Base-by-base conservation (phyloP, 1,140 invertebrate species). In the Prorops nasuta region DNA sequence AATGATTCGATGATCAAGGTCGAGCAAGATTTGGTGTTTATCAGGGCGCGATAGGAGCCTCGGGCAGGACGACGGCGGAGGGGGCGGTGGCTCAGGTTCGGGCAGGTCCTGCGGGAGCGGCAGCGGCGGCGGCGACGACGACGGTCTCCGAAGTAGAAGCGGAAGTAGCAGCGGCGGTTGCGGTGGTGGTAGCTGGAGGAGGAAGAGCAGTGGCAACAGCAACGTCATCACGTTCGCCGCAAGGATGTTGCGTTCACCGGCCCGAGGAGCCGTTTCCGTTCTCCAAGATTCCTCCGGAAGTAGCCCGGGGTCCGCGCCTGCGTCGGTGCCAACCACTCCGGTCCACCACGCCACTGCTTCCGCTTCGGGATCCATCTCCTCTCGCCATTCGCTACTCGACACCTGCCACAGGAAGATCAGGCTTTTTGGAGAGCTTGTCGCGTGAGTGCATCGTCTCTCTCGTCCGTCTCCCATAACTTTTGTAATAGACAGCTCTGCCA, bases 401-500 rank as follows among this genome's bases (percentile, higher is more conserved):
- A 83, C 84, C 63, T 86, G 84, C 71, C 85, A 86, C 74, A 80
- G 83, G 69, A 86, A 86, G 76, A 86, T 86, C 56, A 79, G 85
- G 49, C 78, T 85, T 58, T 77, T 86, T 54, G 84, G 84, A 62
- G 84, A 84, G 54, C 78, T 86, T 62, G 84, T 86, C 63, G 83
- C 84, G 84, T 86, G 80, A 86, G 84, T 86, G 54, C 57, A 31
- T 37, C 14, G 22, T 46, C 43, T 24, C 9, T 37, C 24, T 39
- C 24, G 3, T 18, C 38, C 15, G 28, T 24, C 46, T 42, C 44
- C 44, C n/a, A n/a, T n/a, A n/a, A n/a, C n/a, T n/a, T n/a, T n/a
- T n/a, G n/a, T n/a, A n/a, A n/a, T n/a, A n/a, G n/a, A n/a, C n/a
- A n/a, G n/a, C n/a, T n/a, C n/a, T n/a, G n/a, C n/a, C n/a, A n/a